Evolutionary conservation across 2,888 invertebrate genomes (phyloP).

Genomic region (Steromphala cineraria): DNA sequence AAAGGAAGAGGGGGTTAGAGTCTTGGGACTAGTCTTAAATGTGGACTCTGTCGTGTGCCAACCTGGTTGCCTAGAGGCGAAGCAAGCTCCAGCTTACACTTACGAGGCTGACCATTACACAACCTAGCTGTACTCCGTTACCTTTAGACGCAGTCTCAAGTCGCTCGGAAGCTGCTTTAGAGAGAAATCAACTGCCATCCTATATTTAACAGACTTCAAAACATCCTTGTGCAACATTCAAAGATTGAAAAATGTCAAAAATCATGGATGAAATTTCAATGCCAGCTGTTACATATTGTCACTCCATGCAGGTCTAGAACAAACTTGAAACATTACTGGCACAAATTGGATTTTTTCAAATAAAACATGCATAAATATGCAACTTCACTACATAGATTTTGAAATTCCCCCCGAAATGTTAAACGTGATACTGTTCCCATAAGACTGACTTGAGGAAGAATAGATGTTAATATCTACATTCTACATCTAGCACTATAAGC

Average conservation of each 20-base stretch:
- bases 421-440: too few species aligned
- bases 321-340: too few species aligned
- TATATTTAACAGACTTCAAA: background rate
- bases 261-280: too few species aligned
- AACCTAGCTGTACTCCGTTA: background rate
- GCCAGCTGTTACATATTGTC: too few species aligned
- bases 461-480: background rate
- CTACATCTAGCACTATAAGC: constrained; percentile 12
- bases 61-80: background rate
- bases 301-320: too few species aligned
- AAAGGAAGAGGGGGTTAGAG: background rate
- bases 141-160: background rate
- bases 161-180: background rate
- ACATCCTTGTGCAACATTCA: too few species aligned
- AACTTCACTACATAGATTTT: too few species aligned
- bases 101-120: background rate
- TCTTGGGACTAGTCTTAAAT: background rate
- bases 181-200: background rate
- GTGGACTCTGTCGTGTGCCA: background rate
- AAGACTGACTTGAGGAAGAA: too few species aligned
- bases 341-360: too few species aligned
- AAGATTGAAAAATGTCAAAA: too few species aligned
- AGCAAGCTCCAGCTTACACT: background rate
- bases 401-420: too few species aligned
- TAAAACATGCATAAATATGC: too few species aligned